phyloP scores from a whole-genome alignment of 1,140 invertebrate species.

The Lasioglossum baleicum region DNA sequence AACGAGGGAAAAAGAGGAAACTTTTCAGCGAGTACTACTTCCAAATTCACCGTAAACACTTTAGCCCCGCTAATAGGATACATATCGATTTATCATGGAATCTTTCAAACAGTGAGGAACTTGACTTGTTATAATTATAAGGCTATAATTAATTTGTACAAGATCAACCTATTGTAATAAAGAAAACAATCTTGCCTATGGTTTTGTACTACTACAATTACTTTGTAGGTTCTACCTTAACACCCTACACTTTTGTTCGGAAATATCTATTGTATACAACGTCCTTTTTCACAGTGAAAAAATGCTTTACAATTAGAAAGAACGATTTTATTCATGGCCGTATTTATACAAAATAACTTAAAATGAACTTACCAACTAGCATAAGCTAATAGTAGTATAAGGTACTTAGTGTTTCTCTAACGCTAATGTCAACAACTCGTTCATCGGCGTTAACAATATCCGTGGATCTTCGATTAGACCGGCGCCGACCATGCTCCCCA shows the following conservation, averaged over 20 bases:
- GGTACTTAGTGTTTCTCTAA: conserved; percentile 87
- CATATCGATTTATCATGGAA: conserved; percentile 75
- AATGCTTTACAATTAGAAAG: neutral
- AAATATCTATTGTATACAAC: neutral
- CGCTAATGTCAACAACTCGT: conserved; percentile 91
- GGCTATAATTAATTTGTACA: conserved; percentile 78
- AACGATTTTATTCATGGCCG: conserved; percentile 1
- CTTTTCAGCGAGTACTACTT: conserved; percentile 65
- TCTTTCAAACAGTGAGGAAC: conserved; percentile 72
- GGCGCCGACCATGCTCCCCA: conserved; percentile 96
- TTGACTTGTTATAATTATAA: conserved; percentile 76
- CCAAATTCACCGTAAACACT: conserved; percentile 66
- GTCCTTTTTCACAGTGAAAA: neutral
- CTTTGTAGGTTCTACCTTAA: neutral
- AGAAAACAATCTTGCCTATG: conserved; percentile 78
- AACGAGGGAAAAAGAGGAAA: conserved; percentile 23
- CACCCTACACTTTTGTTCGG: neutral
- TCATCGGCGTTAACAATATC: conserved; percentile 90
- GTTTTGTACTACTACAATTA: neutral
- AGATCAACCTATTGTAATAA: conserved; percentile 78
- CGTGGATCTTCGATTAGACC: conserved; percentile 96
- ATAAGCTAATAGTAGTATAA: neutral
- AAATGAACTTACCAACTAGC: neutral
- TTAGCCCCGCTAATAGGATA: conserved; percentile 76
- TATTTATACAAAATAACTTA: neutral